Conservation (phyloP, 1,140 invertebrate species). For the Amyelois transitella region DNA sequence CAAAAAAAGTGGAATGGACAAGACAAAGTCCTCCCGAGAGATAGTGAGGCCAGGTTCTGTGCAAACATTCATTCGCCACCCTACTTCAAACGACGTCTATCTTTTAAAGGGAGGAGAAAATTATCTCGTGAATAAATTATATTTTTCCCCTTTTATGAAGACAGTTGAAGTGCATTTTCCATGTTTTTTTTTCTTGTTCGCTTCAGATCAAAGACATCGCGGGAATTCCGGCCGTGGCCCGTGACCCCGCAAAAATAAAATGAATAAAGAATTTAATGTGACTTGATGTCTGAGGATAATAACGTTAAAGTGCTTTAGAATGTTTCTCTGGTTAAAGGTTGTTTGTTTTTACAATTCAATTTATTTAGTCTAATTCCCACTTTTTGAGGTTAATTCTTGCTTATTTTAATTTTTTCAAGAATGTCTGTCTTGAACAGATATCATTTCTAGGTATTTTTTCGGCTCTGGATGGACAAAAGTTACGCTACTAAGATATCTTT, state of each 20-base stretch:
- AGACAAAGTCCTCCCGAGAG: constrained; percentile 36
- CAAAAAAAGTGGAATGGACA: constrained; percentile 22
- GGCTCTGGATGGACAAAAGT: too few relatives aligned
- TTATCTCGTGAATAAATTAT: constrained; percentile 74
- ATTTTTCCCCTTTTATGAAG: constrained; percentile 70
- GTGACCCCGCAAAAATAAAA: constrained; percentile 65
- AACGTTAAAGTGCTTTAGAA: constrained; percentile 57
- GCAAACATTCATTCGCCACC: constrained; percentile 60
- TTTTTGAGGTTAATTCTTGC: neutral
- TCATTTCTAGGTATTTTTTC: too few relatives aligned
- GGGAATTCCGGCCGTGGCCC: constrained; percentile 49
- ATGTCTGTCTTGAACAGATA: neutral
- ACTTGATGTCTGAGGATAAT: constrained; percentile 66
- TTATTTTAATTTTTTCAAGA: neutral
- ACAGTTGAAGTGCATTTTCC: constrained; percentile 70
- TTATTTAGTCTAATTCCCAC: constrained; percentile 22
- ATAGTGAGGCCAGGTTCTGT: constrained; percentile 22
- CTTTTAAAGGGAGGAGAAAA: constrained; percentile 66
- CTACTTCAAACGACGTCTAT: constrained; percentile 54
- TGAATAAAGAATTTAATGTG: constrained; percentile 68
- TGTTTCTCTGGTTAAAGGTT: constrained; percentile 35
- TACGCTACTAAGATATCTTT: too few relatives aligned
- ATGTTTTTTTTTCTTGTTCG: constrained; percentile 60
- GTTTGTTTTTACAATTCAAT: constrained; percentile 58
- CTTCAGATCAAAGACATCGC: constrained; percentile 65